These are phyloP conservation scores for Microtus richardsoni DNA, from an alignment of 2,113 vertebrate species.

Conservation along the genomic window DNA sequence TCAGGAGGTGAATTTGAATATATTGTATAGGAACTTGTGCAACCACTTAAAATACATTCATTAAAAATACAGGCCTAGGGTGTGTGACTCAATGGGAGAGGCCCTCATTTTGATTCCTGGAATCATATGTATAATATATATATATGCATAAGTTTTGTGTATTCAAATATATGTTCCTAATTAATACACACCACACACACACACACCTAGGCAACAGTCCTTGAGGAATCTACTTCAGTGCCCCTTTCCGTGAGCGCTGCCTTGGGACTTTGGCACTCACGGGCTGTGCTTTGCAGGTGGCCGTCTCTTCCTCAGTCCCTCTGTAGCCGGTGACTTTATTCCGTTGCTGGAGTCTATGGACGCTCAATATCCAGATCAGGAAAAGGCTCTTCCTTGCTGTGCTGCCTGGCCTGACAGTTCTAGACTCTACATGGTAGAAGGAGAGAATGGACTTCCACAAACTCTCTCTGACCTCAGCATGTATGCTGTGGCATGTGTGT, in stretches of 20 bases:
- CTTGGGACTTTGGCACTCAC: rapidly evolving
- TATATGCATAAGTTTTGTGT: too few species aligned
- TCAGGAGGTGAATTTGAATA: neutral
- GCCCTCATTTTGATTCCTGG: neutral
- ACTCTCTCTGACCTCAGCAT: neutral
- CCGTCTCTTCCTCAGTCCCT: neutral
- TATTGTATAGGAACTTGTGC: neutral
- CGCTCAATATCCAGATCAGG: neutral
- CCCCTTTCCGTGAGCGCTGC: neutral
- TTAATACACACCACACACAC: too few species aligned
- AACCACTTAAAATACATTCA: neutral
- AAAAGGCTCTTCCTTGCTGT: neutral
- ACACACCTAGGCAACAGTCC: rapidly evolving
- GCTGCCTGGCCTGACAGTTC: neutral
- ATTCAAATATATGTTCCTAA: too few species aligned
- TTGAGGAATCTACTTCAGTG: neutral
- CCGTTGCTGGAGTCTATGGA: neutral
- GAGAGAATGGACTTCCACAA: neutral
- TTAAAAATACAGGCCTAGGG: neutral
- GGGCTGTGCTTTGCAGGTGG: neutral
- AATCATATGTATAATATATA: neutral
- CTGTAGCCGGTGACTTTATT: neutral
- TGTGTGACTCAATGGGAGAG: too few species aligned
- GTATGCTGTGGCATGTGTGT: neutral
- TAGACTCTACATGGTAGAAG: neutral